Conservation (phyloP, 2,797 vertebrate species). For the Tadarida brasiliensis region DNA sequence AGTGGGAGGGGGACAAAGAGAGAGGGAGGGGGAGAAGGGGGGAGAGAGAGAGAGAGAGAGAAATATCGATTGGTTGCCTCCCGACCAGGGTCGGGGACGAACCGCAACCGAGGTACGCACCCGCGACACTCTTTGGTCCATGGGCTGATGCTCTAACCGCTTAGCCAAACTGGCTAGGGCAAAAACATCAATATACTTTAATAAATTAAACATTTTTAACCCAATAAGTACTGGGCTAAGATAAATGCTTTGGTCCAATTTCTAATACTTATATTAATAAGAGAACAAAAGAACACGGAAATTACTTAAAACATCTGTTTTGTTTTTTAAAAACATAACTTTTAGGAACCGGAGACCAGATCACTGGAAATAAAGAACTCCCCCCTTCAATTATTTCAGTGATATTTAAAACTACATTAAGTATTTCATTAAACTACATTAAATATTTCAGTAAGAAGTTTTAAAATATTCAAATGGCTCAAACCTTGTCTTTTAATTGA, state of each 20-base stretch:
- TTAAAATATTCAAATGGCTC: neutral
- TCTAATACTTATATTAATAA: neutral
- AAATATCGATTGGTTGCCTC: too few species aligned
- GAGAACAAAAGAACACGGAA: conserved; percentile 5
- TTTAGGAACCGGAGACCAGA: neutral
- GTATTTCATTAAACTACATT: neutral
- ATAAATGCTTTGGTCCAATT: neutral
- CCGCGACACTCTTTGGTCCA: too few species aligned
- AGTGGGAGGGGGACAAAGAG: too few species aligned
- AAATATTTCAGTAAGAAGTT: neutral
- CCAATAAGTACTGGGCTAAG: neutral
- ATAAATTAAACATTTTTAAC: neutral
- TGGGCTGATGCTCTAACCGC: too few species aligned
- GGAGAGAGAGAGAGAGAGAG: too few species aligned
- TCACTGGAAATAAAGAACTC: neutral
- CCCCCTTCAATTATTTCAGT: neutral
- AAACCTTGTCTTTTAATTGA: neutral
- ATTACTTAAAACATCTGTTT: neutral
- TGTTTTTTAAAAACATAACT: neutral
- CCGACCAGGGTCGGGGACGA: too few species aligned
- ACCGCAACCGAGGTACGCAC: too few species aligned
- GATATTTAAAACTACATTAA: neutral
- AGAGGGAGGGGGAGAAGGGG: too few species aligned
- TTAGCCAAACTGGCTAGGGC: too few species aligned
- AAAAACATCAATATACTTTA: neutral